Evolutionary conservation across 2,888 invertebrate genomes (phyloP), one percentile per base, ranked within the genome.

Genomic region (Heliconius erato): DNA sequence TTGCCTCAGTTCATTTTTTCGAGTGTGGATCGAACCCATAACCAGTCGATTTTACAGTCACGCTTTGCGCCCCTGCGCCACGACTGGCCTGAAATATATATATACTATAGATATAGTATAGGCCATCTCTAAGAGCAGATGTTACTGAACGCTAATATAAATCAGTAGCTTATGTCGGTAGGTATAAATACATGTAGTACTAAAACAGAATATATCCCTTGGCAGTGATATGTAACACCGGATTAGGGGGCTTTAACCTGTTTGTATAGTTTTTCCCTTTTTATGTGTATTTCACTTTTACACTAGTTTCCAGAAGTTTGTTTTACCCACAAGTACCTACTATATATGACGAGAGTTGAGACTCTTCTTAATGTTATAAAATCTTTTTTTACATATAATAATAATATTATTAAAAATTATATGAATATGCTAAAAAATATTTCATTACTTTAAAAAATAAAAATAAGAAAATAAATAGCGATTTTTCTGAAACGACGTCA

Each of bases 101-200:
- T 65, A 26, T 28, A 65, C 65, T 40, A 40, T 40, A 54, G 19
- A 19, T 69, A 69, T 69, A 44, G 12, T 19, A 32, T 59, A 59
- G 74, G 23, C n/a, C 0, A 59, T 59, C 0, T 23, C 32, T 32
- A 9, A n/a, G n/a, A 32, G 59, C 74, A 76, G 74, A 76, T 76
- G 74, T 76, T n/a, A n/a, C 59, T 59, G 74, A 59, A 35, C 59
- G 59, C 12, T 76, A 35, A 59, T 59, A 76, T 76, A n/a, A 63
- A 59, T 76, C 74, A 76, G 35, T 76, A 76, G 71, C 40, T 76
- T 76, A 59, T 49, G 74, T 74, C 14, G 26, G 71, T 40, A 54
- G 23, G 7, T 23, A 54, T 54, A 54, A 19, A 23, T 54, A 54
- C 2, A 63, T n/a, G 4, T n/a, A 40, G n/a, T 71, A 71, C 71